A percentile compares a stretch with the other conserved stretches of the same genome.
phyloP scores from a whole-genome alignment of 2,113 vertebrate species.

The Ibidorhyncha struthersii region DNA sequence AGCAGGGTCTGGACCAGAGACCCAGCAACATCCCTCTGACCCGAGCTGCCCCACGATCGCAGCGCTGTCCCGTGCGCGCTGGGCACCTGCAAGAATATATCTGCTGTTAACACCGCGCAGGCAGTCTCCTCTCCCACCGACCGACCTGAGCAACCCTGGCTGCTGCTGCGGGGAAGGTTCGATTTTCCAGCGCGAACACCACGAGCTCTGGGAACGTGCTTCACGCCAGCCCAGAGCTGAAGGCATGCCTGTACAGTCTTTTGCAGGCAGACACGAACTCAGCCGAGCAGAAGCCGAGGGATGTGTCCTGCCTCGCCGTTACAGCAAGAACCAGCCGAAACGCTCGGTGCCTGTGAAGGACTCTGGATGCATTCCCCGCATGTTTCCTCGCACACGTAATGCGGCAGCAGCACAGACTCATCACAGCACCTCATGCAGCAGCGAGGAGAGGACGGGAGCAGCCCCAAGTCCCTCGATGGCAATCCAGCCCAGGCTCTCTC shows the following conservation, averaged over 20 bases:
- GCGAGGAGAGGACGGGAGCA: not conserved
- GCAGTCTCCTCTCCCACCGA: not conserved
- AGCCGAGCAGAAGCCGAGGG: not conserved
- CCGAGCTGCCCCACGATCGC: accelerated
- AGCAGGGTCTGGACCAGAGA: not conserved
- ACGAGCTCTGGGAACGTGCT: accelerated
- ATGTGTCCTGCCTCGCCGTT: not conserved
- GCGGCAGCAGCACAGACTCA: not conserved
- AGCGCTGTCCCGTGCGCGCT: accelerated
- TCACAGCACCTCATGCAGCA: not conserved
- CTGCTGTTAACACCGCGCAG: accelerated
- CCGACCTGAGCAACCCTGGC: not conserved
- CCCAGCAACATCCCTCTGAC: not conserved
- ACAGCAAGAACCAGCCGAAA: not conserved
- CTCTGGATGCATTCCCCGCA: not conserved
- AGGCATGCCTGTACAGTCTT: not conserved
- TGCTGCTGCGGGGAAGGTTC: accelerated
- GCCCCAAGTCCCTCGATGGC: accelerated
- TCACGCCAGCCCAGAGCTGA: not conserved
- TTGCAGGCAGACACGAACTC: not conserved
- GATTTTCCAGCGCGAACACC: not conserved
- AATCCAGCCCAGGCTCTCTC: not conserved
- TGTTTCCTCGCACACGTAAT: not conserved
- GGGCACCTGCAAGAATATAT: accelerated
- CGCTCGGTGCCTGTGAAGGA: accelerated